phyloP scores from a whole-genome alignment of 1,140 invertebrate species.

The Onthophagus taurus region DNA sequence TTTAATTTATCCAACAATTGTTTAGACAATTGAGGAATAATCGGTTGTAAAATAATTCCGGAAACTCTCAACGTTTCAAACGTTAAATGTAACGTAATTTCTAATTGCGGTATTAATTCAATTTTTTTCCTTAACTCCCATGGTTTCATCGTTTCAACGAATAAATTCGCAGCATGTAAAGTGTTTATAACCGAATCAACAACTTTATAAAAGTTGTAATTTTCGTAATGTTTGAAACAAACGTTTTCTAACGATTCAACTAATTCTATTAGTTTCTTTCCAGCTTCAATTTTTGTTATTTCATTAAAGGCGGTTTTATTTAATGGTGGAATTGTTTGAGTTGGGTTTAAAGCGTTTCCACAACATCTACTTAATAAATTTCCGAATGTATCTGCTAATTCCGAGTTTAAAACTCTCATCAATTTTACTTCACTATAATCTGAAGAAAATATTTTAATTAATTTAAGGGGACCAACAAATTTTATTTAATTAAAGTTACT shows the following conservation, averaged over 20 bases:
- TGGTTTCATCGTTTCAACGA: conserved; percentile 76
- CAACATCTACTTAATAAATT: conserved; percentile 81
- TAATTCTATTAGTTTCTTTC: conserved; percentile 45
- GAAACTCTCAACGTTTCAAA: conserved; percentile 75
- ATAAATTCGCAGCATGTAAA: conserved; percentile 70
- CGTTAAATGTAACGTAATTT: conserved; percentile 67
- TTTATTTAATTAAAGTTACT: conserved; percentile 56
- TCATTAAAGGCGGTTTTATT: conserved; percentile 39
- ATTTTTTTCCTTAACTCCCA: conserved; percentile 67
- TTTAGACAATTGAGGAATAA: conserved; percentile 64
- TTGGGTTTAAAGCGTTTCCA: conserved; percentile 67
- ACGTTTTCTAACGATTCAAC: conserved; percentile 47
- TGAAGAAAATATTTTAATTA: conserved; percentile 37
- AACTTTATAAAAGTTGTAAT: conserved; percentile 76
- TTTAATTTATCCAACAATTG: conserved; percentile 59
- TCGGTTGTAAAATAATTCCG: conserved; percentile 70
- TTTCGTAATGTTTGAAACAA: conserved; percentile 57
- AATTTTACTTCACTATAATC: conserved; percentile 80
- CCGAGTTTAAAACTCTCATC: conserved; percentile 72
- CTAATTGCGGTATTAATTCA: conserved; percentile 45
- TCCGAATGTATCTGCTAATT: conserved; percentile 86
- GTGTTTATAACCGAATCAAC: conserved; percentile 66
- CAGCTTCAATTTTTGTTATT: conserved; percentile 38
- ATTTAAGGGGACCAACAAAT: background rate
- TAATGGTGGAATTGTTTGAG: conserved; percentile 59